Evolutionary conservation across 2,888 invertebrate species (phyloP).

Genomic region (Polyploca ridens): DNA sequence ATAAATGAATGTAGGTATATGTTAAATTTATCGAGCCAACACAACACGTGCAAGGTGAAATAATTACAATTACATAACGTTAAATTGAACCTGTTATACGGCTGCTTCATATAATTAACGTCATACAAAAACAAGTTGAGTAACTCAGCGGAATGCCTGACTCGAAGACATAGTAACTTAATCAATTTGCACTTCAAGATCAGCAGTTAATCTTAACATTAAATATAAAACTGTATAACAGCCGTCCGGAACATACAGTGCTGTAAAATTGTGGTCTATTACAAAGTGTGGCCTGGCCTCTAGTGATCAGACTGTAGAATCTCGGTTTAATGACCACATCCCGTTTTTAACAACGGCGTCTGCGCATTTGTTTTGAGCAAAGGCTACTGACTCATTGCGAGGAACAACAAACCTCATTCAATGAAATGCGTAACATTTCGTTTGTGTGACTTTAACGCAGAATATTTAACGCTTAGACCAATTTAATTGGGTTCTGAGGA

Average conservation of each 20-base stretch:
- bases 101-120: constrained; percentile 32
- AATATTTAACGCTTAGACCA: constrained; percentile 44
- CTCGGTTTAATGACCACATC: constrained; percentile 81
- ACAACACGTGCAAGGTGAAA: constrained; percentile 17
- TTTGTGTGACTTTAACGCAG: constrained; percentile 53
- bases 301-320: constrained; percentile 66
- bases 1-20: too few relatives aligned
- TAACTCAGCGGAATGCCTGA: constrained; percentile 42
- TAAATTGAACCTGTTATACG: constrained; percentile 39
- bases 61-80: constrained; percentile 30
- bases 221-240: not conserved
- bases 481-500: constrained; percentile 34
- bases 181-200: not conserved
- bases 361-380: constrained; percentile 75
- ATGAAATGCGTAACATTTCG: constrained; percentile 58
- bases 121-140: constrained; percentile 44
- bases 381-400: constrained; percentile 69
- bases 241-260: not conserved
- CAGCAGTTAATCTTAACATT: too few relatives aligned
- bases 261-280: constrained; percentile 35
- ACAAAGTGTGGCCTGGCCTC: constrained; percentile 19
- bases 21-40: constrained; percentile 15
- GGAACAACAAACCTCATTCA: constrained; percentile 73
- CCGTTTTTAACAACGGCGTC: constrained; percentile 72
- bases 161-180: constrained; percentile 4